phyloP scores from a whole-genome alignment of 2,797 vertebrate genomes.

The Molossus alvarezi region DNA sequence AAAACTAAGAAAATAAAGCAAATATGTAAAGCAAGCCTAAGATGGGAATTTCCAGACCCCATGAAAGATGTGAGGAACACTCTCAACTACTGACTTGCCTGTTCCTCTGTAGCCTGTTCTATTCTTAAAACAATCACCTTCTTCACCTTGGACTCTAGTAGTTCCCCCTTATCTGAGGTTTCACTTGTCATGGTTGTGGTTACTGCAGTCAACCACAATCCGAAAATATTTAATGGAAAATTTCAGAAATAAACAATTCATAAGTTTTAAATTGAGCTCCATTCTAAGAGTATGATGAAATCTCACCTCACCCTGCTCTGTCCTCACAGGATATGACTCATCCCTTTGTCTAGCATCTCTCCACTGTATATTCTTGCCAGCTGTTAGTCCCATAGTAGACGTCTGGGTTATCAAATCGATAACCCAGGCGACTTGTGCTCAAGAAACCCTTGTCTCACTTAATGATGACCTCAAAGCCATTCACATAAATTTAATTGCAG shows the following conservation, averaged over 20 bases:
- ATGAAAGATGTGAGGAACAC: not conserved
- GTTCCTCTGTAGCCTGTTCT: not conserved
- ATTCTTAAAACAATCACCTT: not conserved
- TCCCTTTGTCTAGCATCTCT: not conserved
- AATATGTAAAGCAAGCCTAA: not conserved
- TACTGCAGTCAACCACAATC: not conserved
- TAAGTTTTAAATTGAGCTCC: not conserved
- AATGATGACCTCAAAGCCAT: not conserved
- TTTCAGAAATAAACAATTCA: not conserved
- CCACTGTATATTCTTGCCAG: not conserved
- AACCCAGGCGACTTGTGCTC: not conserved
- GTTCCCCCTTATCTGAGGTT: too few species aligned
- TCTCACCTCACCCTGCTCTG: not conserved
- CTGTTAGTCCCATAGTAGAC: too few species aligned
- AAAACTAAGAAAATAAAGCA: not conserved
- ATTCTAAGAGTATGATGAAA: not conserved
- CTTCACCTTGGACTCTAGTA: not conserved
- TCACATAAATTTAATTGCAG: not conserved
- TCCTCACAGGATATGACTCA: not conserved
- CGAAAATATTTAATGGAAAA: not conserved
- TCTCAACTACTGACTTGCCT: not conserved
- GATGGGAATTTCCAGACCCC: not conserved
- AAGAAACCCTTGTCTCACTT: not conserved
- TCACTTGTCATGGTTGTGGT: not conserved
- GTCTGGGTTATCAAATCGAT: not conserved